These are phyloP conservation scores for Hyalella azteca DNA, from an alignment of 2,888 invertebrate species.

Conservation along the genomic window DNA sequence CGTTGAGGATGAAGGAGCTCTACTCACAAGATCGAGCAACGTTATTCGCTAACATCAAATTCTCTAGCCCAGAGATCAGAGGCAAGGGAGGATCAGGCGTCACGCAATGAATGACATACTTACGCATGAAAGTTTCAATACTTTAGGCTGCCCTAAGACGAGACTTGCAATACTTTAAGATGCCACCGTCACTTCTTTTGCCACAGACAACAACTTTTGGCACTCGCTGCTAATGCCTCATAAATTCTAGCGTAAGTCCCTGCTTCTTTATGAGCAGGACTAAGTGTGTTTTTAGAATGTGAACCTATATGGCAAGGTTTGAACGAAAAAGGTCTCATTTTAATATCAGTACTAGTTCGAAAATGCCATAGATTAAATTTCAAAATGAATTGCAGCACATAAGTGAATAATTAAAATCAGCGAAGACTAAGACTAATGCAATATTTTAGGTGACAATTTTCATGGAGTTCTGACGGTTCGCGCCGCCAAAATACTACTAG, in stretches of 20 bases:
- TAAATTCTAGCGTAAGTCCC: neutral
- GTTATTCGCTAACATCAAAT: neutral
- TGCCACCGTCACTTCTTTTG: neutral
- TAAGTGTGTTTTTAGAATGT: no score
- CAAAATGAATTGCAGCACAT: no score
- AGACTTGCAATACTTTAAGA: conserved; percentile 18
- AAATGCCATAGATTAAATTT: no score
- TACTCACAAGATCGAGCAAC: neutral
- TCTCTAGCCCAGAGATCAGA: neutral
- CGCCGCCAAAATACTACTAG: no score
- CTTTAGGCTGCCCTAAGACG: conserved; percentile 18
- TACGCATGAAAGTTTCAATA: conserved; percentile 13
- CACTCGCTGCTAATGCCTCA: conserved; percentile 5
- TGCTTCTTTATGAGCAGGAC: no score
- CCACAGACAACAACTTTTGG: conserved; percentile 6
- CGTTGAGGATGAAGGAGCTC: conserved; percentile 11
- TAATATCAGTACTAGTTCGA: no score
- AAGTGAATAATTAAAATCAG: no score
- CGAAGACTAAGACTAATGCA: no score
- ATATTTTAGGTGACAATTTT: no score
- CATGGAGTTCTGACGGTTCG: no score
- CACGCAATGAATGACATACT: conserved; percentile 6
- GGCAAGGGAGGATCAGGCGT: neutral
- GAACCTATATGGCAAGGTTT: no score
- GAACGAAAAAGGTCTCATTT: no score